A percentile compares a stretch with the other conserved stretches of the same genome.
Conservation (phyloP, 2,113 vertebrate species). For the Bothrops jararaca region DNA sequence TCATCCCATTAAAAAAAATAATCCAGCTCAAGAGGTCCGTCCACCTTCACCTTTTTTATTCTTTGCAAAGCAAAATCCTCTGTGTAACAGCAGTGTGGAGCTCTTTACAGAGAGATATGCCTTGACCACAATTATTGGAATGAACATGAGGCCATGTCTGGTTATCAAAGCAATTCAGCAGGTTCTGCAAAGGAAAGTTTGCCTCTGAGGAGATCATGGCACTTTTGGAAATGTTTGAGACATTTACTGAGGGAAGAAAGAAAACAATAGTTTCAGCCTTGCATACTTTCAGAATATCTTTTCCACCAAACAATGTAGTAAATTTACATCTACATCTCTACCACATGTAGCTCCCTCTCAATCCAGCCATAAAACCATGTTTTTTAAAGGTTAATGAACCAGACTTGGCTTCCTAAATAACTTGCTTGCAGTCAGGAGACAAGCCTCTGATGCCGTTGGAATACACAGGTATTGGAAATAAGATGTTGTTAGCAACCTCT, state of each 20-base stretch:
- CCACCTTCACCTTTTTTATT: not conserved
- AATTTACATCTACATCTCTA: constrained; percentile 9
- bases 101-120: not conserved
- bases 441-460: constrained; percentile 57
- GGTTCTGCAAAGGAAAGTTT: not conserved
- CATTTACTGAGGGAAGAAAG: not conserved
- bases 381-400: constrained; percentile 39
- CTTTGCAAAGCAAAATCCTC: not conserved
- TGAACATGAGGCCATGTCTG: not conserved
- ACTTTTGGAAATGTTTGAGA: not conserved
- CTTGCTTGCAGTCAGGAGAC: constrained; percentile 58
- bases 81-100: not conserved
- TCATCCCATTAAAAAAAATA: not conserved
- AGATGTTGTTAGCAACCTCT: constrained; percentile 67
- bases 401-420: constrained; percentile 42
- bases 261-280: not conserved
- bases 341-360: constrained; percentile 32
- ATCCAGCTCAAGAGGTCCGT: not conserved
- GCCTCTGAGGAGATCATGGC: not conserved
- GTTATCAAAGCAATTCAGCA: not conserved
- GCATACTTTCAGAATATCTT: not conserved
- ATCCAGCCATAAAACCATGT: constrained; percentile 47
- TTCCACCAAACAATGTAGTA: not conserved
- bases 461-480: constrained; percentile 68
- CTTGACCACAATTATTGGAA: not conserved